phyloP scores from a whole-genome alignment of 1,140 invertebrate genomes.

The Lordiphosa collinella region DNA sequence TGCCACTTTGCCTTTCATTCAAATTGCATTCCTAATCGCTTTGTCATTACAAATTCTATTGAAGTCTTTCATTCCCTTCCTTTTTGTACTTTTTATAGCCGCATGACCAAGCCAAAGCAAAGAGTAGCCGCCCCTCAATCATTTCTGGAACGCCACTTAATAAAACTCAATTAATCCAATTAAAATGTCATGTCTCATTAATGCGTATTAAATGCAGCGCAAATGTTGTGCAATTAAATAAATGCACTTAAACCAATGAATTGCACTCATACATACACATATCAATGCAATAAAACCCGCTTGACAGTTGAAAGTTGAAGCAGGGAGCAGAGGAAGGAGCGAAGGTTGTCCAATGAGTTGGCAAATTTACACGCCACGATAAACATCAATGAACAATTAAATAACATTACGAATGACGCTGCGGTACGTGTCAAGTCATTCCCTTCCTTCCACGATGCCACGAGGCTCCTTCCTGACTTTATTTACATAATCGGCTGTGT shows the following conservation, averaged over 20 bases:
- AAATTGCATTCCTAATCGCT: no score
- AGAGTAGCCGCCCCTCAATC: constrained; percentile 4
- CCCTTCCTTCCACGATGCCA: not conserved
- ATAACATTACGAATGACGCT: constrained; percentile 40
- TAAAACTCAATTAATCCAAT: constrained; percentile 75
- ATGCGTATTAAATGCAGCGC: constrained; percentile 59
- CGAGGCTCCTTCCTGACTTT: constrained; percentile 24
- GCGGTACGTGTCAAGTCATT: constrained; percentile 13
- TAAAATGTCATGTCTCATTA: constrained; percentile 77
- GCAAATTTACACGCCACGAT: constrained; percentile 56
- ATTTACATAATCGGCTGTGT: constrained; percentile 71
- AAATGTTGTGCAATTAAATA: constrained; percentile 74
- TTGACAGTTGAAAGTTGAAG: constrained; percentile 24
- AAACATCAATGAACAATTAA: constrained; percentile 70
- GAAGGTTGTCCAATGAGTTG: constrained; percentile 15
- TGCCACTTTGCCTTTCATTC: no score
- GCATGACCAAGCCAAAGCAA: not conserved
- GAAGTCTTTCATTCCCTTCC: not conserved
- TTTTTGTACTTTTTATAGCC: not conserved
- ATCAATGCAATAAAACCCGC: constrained; percentile 26
- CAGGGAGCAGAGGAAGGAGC: not conserved
- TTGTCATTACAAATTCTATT: no score
- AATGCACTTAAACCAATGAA: constrained; percentile 70
- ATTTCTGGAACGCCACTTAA: constrained; percentile 46
- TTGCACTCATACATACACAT: constrained; percentile 20